A percentile compares a stretch with the other conserved stretches of the same genome.
Evolutionary conservation across 2,797 vertebrate genomes (phyloP).

Genomic region (Bradypodion pumilum): DNA sequence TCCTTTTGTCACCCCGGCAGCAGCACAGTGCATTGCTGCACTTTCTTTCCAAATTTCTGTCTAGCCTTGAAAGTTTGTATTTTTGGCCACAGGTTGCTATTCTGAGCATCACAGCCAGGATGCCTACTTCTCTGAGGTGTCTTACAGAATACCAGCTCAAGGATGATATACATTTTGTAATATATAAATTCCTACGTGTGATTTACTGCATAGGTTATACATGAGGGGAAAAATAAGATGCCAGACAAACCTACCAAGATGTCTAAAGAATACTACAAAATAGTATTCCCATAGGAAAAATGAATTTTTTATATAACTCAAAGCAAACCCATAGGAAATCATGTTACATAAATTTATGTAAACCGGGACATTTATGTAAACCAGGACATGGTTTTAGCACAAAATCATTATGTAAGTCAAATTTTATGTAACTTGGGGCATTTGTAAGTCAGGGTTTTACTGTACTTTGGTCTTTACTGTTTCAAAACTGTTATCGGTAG

Average conservation of each 20-base stretch:
- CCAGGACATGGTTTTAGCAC: too few species aligned
- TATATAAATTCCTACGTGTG: background rate
- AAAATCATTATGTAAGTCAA: too few species aligned
- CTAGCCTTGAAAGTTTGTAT: background rate
- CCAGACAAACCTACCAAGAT: accelerated
- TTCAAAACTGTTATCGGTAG: background rate
- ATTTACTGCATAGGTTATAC: too few species aligned
- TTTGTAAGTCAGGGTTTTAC: too few species aligned
- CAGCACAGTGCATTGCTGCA: background rate
- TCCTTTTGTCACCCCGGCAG: too few species aligned
- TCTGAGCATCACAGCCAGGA: background rate
- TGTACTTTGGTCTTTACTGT: background rate
- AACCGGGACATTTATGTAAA: too few species aligned
- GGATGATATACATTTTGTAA: background rate
- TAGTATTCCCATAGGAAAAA: too few species aligned
- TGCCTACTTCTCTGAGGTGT: background rate
- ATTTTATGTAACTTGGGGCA: too few species aligned
- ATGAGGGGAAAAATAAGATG: too few species aligned
- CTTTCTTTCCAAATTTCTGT: background rate
- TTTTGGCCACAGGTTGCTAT: background rate
- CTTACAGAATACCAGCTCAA: background rate
- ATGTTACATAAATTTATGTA: too few species aligned
- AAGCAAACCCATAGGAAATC: too few species aligned
- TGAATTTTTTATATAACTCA: too few species aligned
- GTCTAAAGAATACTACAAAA: background rate